Evolutionary conservation across 2,888 invertebrate species (phyloP), one percentile per base, ranked within the genome.

Genomic region (Athrips mouffetella): DNA sequence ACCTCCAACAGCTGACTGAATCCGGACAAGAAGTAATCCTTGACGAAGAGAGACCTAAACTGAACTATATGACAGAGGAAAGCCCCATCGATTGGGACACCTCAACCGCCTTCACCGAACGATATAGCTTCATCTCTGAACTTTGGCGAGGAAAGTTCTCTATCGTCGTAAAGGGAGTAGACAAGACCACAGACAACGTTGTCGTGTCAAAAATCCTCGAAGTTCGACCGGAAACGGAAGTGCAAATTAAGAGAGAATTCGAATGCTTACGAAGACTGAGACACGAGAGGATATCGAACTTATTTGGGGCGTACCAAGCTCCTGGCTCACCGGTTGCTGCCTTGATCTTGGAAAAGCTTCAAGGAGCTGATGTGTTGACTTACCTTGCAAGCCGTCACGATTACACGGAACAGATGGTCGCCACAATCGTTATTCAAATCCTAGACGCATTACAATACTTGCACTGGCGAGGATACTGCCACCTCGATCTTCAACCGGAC

Each of bases 371-470:
- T 67, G 91, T 99, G 30, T 87, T 98, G 3, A 95, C 96, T 0
- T 98, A 96, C 75, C 90, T 98, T 48, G 93, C 96, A 0, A 95
- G 94, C 61, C 91, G 94, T 45, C 96, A 97, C 74, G 95, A 96
- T 63, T 99, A 98, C 80, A 92, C 94, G 0, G 99, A 99, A 78
- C 96, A 98, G 79, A 94, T 94, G 79, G 96, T 98, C 0, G 94
- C 96, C 0, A 93, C 92, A 1, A 93, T 98, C 18, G 91, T 98
- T 33, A 91, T 93, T 2, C 98, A 99, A 86, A 85, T 97, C 0
- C 81, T 97, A 49, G 96, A 98, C 68, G 98, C 93, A 0, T 85
- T 98, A 0, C 98, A 98, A 80, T 99, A 98, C 78, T 87, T 99
- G 31, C 98, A 99, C 79, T 98, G 98, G 95, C 91, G 96, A 64